Conservation (phyloP, 2,113 vertebrate genomes). For the Anseranas semipalmata region DNA sequence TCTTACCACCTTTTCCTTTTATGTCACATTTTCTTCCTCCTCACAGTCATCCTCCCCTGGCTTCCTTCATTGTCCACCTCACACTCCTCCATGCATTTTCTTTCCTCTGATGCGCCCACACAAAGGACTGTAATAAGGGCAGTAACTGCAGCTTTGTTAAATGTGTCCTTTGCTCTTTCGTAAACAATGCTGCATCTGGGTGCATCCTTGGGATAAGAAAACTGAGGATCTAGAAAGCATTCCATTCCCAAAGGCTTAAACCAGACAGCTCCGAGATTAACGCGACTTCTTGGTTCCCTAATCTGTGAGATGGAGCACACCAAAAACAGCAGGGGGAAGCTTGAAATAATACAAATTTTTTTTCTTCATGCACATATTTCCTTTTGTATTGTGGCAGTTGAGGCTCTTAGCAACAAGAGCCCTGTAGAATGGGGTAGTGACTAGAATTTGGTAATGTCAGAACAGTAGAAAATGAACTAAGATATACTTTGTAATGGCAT, state of each 20-base stretch:
- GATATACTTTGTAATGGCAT: constrained; percentile 16
- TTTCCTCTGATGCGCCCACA: neutral
- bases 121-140: neutral
- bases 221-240: neutral
- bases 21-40: neutral
- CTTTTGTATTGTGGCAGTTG: neutral
- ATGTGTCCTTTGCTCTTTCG: neutral
- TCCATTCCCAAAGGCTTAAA: neutral
- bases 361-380: constrained; percentile 5
- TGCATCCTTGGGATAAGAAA: neutral
- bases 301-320: neutral
- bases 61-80: neutral
- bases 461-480: constrained; percentile 23
- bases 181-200: neutral
- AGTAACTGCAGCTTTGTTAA: neutral
- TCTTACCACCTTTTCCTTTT: neutral
- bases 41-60: neutral
- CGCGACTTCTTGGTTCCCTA: neutral
- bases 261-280: neutral
- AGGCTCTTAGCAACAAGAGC: constrained; percentile 45
- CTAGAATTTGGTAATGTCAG: constrained; percentile 41
- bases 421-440: neutral
- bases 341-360: neutral
- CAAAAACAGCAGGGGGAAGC: constrained; percentile 9
- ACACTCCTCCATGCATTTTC: neutral